These are phyloP conservation scores for Drosophila rufa DNA, from an alignment of 1,140 invertebrate species.

Conservation along the genomic window DNA sequence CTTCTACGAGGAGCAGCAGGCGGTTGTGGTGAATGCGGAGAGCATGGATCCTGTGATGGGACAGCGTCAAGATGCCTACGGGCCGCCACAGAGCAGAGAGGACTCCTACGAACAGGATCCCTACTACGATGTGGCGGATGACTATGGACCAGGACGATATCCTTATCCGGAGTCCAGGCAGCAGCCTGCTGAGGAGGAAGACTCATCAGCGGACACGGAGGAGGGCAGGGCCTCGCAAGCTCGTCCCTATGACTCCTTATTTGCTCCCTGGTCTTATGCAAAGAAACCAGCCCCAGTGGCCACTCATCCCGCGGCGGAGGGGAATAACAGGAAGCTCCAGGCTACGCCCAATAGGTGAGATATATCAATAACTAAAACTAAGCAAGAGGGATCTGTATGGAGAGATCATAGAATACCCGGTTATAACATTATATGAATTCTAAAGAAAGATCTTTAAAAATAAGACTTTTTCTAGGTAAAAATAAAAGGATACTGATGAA, in stretches of 20 bases:
- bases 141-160: conserved; percentile 34
- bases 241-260: conserved; percentile 55
- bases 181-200: conserved; percentile 33
- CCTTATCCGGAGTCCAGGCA: conserved; percentile 16
- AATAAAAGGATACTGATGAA: too few species aligned
- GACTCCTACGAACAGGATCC: conserved; percentile 52
- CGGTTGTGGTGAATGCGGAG: conserved; percentile 66
- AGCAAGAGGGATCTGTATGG: neutral
- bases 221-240: conserved; percentile 52
- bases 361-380: neutral
- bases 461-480: too few species aligned
- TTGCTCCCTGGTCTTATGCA: conserved; percentile 46
- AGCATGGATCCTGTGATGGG: conserved; percentile 42
- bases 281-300: conserved; percentile 32
- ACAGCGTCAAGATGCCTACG: conserved; percentile 48
- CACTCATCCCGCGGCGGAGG: conserved; percentile 25
- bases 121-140: conserved; percentile 52
- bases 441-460: neutral
- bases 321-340: conserved; percentile 59
- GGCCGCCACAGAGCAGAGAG: conserved; percentile 45
- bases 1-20: conserved; percentile 68
- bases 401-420: neutral
- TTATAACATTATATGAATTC: neutral
- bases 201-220: neutral
- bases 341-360: conserved; percentile 50